Evolutionary conservation across 2,113 vertebrate species (phyloP).

Genomic region (Probosciger aterrimus): DNA sequence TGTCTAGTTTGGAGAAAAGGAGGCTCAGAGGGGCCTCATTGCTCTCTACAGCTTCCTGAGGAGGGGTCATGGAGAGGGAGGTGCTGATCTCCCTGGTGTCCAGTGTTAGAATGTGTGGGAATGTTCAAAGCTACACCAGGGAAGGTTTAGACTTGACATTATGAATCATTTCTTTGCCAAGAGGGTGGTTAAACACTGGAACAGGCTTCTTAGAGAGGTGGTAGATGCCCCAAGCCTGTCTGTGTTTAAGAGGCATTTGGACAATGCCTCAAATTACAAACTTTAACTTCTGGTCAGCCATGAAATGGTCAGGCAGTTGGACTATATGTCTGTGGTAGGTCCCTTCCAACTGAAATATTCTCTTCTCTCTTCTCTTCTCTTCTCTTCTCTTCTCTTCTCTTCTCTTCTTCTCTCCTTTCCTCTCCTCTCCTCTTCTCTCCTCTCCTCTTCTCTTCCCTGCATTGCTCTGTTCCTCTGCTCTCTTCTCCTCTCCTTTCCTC

Average conservation of each 20-base stretch:
- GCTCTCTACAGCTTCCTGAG: background rate
- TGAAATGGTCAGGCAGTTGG: background rate
- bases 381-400: background rate
- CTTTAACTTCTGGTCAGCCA: background rate
- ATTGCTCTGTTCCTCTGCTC: no score
- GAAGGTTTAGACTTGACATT: background rate
- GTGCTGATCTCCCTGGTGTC: background rate
- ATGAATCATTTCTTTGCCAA: background rate
- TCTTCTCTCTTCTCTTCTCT: background rate
- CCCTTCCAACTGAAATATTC: background rate
- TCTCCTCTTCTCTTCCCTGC: no score
- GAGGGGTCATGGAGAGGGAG: background rate
- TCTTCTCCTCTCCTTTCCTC: background rate
- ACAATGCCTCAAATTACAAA: background rate
- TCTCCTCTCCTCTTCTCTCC: background rate
- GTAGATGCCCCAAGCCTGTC: rapidly evolving
- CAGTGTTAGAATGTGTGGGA: rapidly evolving
- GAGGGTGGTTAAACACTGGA: background rate
- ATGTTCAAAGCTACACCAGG: background rate
- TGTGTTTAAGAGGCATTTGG: background rate
- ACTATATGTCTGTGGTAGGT: background rate
- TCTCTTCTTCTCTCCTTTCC: background rate
- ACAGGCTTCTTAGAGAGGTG: background rate
- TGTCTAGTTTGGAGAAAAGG: background rate
- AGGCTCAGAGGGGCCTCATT: background rate